These are phyloP conservation scores for Poeciliopsis gracilis DNA, from an alignment of 2,797 vertebrate genomes.

Conservation along the genomic window DNA sequence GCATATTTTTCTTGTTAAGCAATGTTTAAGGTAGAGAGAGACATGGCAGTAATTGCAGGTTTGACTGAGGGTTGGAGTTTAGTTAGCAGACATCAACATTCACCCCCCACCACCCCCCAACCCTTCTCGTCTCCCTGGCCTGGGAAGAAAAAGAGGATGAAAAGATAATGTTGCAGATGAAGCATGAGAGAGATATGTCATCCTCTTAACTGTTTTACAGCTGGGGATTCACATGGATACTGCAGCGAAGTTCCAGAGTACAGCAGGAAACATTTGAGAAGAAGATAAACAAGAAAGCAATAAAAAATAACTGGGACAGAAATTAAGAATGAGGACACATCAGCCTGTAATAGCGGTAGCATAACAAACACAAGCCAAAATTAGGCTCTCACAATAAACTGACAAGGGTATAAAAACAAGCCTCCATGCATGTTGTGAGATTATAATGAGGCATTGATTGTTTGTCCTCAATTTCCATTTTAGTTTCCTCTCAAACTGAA, in stretches of 20 bases:
- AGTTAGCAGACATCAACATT: slow-evolving; percentile 77
- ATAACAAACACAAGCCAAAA: slow-evolving; percentile 84
- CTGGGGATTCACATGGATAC: slow-evolving; percentile 37
- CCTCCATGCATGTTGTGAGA: slow-evolving; percentile 67
- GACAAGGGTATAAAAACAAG: slow-evolving; percentile 80
- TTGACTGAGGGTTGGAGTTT: slow-evolving; percentile 80
- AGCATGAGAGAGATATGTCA: slow-evolving; percentile 55
- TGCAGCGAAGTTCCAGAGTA: slow-evolving; percentile 55
- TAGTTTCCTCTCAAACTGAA: slow-evolving; percentile 74
- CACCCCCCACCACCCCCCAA: background rate
- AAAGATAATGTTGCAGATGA: slow-evolving; percentile 68
- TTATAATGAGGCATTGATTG: slow-evolving; percentile 82
- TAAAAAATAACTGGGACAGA: slow-evolving; percentile 77
- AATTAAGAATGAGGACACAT: slow-evolving; percentile 80
- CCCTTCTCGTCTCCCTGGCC: slow-evolving; percentile 51
- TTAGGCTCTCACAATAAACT: slow-evolving; percentile 84
- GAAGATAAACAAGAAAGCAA: slow-evolving; percentile 67
- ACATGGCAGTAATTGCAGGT: slow-evolving; percentile 85
- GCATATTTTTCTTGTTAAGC: slow-evolving; percentile 89
- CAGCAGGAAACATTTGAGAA: slow-evolving; percentile 62
- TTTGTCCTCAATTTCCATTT: slow-evolving; percentile 81
- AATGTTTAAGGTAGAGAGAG: slow-evolving; percentile 88
- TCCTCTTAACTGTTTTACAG: slow-evolving; percentile 56
- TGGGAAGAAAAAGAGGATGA: slow-evolving; percentile 71
- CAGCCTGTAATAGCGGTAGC: slow-evolving; percentile 75